Base-by-base conservation (phyloP, 2,888 invertebrate genomes). In the Chamaedrilus cognettii region DNA sequence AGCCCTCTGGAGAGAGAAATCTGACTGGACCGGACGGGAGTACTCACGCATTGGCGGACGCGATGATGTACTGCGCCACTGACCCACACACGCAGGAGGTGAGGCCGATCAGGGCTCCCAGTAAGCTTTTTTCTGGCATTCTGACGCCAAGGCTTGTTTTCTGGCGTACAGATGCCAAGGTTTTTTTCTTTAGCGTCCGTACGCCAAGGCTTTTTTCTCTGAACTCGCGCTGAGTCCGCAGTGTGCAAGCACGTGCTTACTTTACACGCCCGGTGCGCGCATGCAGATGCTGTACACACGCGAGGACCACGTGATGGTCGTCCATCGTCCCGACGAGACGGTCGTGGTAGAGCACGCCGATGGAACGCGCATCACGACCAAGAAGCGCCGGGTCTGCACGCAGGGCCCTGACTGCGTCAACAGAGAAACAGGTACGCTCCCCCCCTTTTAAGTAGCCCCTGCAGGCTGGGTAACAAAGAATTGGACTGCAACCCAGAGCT, bases 341-440 rank as follows among this genome's bases (percentile, higher is more conserved):
- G 78, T 77, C 3, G 75, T 83, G n/a, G 79, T 82, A 33, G 82
- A 83, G 65, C 83, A 83, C 71, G 75, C 76, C n/a, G 83, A 84
- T 70, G 83, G 82, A 19, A 84, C 84, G 3, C 73, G 83, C 26
- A 82, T 84, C 62, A 83, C 81, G 23, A 77, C 77, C 3, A 82
- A 78, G 66, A 79, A 78, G 71, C 67, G 77, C n/a, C 52, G 70
- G 76, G 77, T 66, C 51, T 7, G 42, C 1, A 30, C 35, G 23
- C 15, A 31, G 4, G 50, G 31, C n/a, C n/a, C n/a, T 30, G 60
- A 42, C 2, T 35, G 4, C 19, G 28, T 30, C 19, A 26, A 42
- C 58, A 31, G 7, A 11, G 58, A 58, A 58, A 28, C 58, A 11
- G 28, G 30, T 31, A n/a, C n/a, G n/a, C n/a, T n/a, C n/a, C n/a